A percentile compares a stretch with the other conserved stretches of the same genome.
Conservation (phyloP, 1,140 invertebrate genomes). For the Pollicipes pollicipes region DNA sequence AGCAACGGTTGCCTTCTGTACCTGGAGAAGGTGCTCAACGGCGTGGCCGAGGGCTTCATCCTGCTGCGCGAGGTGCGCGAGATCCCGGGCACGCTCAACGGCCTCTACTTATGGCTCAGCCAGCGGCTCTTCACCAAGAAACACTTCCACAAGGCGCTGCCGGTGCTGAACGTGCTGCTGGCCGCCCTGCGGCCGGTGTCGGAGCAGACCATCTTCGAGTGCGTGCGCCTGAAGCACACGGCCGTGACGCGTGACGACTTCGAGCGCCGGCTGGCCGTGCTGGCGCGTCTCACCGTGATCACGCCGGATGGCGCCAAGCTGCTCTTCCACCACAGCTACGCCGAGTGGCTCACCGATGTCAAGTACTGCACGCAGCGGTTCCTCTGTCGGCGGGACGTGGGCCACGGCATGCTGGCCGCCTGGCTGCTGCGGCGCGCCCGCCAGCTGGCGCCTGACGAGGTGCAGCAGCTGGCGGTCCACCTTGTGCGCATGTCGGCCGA, state of each 20-base stretch:
- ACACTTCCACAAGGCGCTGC: constrained; percentile 67
- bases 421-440: constrained; percentile 46
- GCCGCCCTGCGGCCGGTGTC: constrained; percentile 68
- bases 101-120: constrained; percentile 84
- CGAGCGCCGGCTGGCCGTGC: constrained; percentile 53
- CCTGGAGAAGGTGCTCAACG: constrained; percentile 78
- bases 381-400: constrained; percentile 64
- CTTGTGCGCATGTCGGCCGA: constrained; percentile 27
- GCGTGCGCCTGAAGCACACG: constrained; percentile 60
- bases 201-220: constrained; percentile 57
- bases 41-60: constrained; percentile 80
- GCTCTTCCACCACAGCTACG: constrained; percentile 77
- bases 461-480: constrained; percentile 38
- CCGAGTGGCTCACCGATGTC: constrained; percentile 84
- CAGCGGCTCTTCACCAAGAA: constrained; percentile 77
- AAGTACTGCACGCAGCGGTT: constrained; percentile 92
- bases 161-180: constrained; percentile 68
- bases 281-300: constrained; percentile 47
- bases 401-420: constrained; percentile 75
- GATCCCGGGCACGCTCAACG: constrained; percentile 87
- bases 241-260: constrained; percentile 68
- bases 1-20: constrained; percentile 91
- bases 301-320: constrained; percentile 42
- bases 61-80: constrained; percentile 63
- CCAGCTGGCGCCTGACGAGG: constrained; percentile 30